Conservation (phyloP, 2,888 invertebrate genomes). For the Plagodis dolabraria region DNA sequence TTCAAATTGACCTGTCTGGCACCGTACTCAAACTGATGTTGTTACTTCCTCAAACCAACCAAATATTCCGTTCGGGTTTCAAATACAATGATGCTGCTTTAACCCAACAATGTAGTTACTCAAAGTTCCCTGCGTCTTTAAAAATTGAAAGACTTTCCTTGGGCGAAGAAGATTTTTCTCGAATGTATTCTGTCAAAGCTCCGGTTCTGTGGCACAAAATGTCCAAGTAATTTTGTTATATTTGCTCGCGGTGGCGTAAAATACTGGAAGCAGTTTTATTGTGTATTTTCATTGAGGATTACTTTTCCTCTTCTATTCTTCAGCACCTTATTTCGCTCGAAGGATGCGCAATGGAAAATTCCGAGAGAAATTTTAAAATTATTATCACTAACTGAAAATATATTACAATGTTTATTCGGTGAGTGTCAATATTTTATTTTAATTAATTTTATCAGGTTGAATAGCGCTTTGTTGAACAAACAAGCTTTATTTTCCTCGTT, state of each 20-base stretch:
- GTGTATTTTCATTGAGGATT: conserved; percentile 26
- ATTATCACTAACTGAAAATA: conserved; percentile 31
- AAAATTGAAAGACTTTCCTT: not conserved
- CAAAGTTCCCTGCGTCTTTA: conserved; percentile 1
- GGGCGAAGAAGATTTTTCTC: not conserved
- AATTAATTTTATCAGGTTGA: conserved; percentile 33
- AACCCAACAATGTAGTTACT: conserved; percentile 20
- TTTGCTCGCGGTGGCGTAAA: conserved; percentile 5
- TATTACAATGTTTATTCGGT: no score
- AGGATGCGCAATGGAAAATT: conserved; percentile 29
- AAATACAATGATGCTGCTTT: conserved; percentile 27
- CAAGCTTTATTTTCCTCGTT: conserved; percentile 44
- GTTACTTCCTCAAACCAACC: conserved; percentile 28
- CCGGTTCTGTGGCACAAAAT: conserved; percentile 10
- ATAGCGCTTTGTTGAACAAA: conserved; percentile 45
- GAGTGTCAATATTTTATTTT: no score
- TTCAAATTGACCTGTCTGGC: conserved; percentile 54
- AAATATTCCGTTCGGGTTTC: conserved; percentile 32
- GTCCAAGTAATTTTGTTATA: conserved; percentile 14
- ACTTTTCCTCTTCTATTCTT: conserved; percentile 23
- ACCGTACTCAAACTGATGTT: conserved; percentile 43
- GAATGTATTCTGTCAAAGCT: conserved; percentile 8
- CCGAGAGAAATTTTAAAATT: conserved; percentile 34
- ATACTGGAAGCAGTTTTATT: conserved; percentile 15
- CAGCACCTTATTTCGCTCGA: conserved; percentile 22